These are phyloP conservation scores for Cancer borealis DNA, from an alignment of 2,888 invertebrate genomes.

Conservation along the genomic window DNA sequence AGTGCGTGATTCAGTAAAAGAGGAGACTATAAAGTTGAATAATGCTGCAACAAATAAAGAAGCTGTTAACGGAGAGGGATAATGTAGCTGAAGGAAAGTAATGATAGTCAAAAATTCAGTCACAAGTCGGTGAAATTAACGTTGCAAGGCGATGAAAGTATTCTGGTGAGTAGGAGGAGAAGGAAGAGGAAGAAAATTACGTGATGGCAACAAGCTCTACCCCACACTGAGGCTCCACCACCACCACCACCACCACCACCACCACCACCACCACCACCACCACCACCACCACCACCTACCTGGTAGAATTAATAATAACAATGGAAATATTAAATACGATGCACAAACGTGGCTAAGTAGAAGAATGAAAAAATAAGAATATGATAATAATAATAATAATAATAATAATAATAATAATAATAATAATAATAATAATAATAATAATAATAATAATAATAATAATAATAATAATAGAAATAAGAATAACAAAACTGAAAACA, in stretches of 20 bases:
- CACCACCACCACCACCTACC: not conserved
- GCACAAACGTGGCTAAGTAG: too few species aligned
- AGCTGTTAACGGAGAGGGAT: not conserved
- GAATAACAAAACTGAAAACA: too few species aligned
- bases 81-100: not conserved
- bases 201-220: not conserved
- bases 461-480: too few species aligned
- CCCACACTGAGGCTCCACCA: not conserved
- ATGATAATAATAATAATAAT: too few species aligned
- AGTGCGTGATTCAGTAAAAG: not conserved
- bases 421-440: too few species aligned
- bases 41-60: not conserved
- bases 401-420: too few species aligned
- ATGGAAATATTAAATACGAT: too few species aligned
- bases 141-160: not conserved
- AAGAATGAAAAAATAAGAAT: too few species aligned
- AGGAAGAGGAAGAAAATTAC: not conserved
- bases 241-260: not conserved
- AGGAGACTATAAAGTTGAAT: not conserved
- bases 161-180: not conserved
- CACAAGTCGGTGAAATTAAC: constrained; percentile 1
- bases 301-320: too few species aligned
- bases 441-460: too few species aligned
- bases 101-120: not conserved
- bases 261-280: not conserved